Evolutionary conservation across 2,797 vertebrate genomes (phyloP), one percentile per base, ranked within the genome.

Genomic region (Remorina albescens): DNA sequence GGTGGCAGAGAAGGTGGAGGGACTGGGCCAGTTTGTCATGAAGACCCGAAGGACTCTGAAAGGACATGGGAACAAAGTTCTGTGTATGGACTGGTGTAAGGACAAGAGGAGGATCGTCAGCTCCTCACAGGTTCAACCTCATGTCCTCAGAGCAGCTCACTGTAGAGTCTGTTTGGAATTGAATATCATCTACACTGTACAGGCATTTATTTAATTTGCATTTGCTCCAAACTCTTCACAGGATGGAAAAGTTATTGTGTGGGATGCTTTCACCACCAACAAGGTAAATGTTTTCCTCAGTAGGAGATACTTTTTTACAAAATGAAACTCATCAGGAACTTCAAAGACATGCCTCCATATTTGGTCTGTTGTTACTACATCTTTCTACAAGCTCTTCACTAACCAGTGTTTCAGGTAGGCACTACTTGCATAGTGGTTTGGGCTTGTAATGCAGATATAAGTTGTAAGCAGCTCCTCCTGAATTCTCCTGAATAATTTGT

Each of bases 41-140:
- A 99, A 99, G 93, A 99, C 98, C 62, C 94, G 97, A 50, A 95
- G 98, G 83, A 98, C 98, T 2, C 92, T 99, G 80, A 99, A 99
- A 86, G 98, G 98, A 74, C 98, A 99, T 0, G 98, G 98, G 1
- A 99, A 99, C 91, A 99, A 99, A 94, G 98, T 99, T 56, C 95
- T 99, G 78, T 99, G 98, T 70, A 99, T 99, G 98, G 98, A 99
- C 90, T 99, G 98, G 98, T 99, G 98, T 86, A 97, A 96, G 84
- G 98, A 99, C 90, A 99, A 98, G 90, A 94, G 98, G 81, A 96
- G 98, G 81, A 96, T 99, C 8, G 98, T 99, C 90, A 99, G 98
- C 94, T 99, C 98, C 5, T 99, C 98, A n/a, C 98, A 99, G 98
- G 98, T 99, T 44, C 9, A 8, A 1, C 13, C 25, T 23, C 13